Evolutionary conservation across 1,140 invertebrate species (phyloP).

Genomic region (Homalodisca vitripennis): DNA sequence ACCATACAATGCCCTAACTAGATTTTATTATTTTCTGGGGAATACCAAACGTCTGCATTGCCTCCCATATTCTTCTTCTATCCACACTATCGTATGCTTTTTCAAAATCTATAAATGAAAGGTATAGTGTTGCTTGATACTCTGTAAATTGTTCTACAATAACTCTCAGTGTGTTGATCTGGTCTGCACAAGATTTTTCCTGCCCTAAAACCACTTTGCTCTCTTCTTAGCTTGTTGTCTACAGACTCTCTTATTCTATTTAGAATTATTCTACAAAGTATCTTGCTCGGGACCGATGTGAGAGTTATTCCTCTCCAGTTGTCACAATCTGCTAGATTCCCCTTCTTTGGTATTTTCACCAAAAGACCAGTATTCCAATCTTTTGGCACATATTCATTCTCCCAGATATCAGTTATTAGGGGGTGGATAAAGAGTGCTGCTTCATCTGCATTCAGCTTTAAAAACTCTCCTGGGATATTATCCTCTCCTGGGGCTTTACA

Average conservation of each 20-base stretch:
- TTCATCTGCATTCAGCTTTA: neutral
- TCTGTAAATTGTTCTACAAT: conserved; percentile 24
- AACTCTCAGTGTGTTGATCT: conserved; percentile 28
- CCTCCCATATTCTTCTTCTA: conserved; percentile 7
- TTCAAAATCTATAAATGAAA: conserved; percentile 1
- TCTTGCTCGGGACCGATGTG: conserved; percentile 24
- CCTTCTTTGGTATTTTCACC: conserved; percentile 28
- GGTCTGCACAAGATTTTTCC: conserved; percentile 16
- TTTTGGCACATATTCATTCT: conserved; percentile 18
- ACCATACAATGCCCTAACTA: conserved; percentile 1
- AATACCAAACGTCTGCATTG: neutral
- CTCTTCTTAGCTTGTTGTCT: conserved; percentile 19
- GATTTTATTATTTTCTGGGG: conserved; percentile 9
- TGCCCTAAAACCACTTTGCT: conserved; percentile 26
- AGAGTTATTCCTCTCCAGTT: conserved; percentile 33
- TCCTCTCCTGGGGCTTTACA: conserved; percentile 22
- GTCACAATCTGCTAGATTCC: conserved; percentile 26
- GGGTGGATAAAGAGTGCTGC: conserved; percentile 17
- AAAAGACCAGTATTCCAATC: conserved; percentile 21
- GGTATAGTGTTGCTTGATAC: neutral
- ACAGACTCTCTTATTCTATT: conserved; percentile 28
- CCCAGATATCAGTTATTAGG: neutral
- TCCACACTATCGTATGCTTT: conserved; percentile 1
- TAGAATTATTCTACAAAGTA: conserved; percentile 21
- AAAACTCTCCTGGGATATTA: conserved; percentile 12